A percentile compares a stretch with the other conserved stretches of the same genome.
phyloP scores from a whole-genome alignment of 1,140 invertebrate species.

The Antheraea mylitta region DNA sequence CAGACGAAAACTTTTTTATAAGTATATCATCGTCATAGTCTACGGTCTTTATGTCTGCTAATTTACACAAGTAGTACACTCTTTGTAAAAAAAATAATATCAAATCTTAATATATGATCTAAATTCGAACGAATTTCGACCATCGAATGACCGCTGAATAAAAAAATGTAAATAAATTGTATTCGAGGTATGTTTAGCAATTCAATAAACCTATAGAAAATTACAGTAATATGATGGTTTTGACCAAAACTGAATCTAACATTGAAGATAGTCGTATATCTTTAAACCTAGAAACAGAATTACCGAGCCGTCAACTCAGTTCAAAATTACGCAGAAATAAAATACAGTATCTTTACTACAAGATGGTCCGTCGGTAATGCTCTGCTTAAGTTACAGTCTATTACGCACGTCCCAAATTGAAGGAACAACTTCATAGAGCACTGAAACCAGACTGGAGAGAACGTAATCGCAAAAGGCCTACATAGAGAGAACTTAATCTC shows the following conservation, averaged over 20 bases:
- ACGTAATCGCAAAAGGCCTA: constrained; percentile 27
- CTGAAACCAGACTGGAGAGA: constrained; percentile 12
- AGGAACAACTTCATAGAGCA: constrained; percentile 17
- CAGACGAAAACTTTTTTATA: no score
- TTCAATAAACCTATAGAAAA: no score
- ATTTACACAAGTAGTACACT: no score
- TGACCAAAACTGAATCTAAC: neutral
- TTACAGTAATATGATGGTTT: no score
- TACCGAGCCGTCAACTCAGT: neutral
- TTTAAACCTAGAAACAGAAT: neutral
- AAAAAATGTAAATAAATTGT: no score
- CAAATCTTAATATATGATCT: no score
- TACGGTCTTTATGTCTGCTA: no score
- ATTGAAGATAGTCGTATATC: neutral
- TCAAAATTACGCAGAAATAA: constrained; percentile 12
- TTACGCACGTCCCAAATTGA: constrained; percentile 25
- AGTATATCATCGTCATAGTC: no score
- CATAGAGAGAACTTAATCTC: constrained; percentile 32
- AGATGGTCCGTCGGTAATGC: constrained; percentile 11
- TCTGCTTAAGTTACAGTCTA: constrained; percentile 15
- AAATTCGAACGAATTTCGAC: no score
- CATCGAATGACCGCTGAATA: no score
- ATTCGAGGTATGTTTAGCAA: no score
- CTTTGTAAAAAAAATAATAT: no score
- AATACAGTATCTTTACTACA: constrained; percentile 5